Percentiles rank a stretch among this genome's conserved stretches.
These are phyloP conservation scores for Corynorhinus townsendii DNA, from an alignment of 2,113 vertebrate genomes.

Conservation along the genomic window DNA sequence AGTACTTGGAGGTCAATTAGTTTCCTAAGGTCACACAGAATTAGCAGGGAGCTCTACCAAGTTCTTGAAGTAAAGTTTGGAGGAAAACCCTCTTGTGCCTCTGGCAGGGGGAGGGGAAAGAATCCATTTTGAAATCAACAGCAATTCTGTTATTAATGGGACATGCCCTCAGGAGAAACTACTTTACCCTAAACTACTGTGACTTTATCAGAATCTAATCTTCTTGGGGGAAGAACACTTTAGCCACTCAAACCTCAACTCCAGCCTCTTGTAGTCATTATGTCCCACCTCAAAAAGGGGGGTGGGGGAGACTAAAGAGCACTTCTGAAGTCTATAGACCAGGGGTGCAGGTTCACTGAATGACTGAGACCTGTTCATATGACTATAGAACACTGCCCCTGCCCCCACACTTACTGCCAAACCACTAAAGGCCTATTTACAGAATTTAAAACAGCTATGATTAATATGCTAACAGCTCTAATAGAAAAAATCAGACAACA, in stretches of 20 bases:
- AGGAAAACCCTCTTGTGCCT: neutral
- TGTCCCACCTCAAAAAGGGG: neutral
- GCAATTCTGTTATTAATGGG: neutral
- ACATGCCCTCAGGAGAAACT: neutral
- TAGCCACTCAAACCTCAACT: neutral
- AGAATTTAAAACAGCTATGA: neutral
- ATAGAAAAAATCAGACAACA: neutral
- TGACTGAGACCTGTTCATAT: too few species aligned
- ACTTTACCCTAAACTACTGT: neutral
- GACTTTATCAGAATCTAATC: neutral
- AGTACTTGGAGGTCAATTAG: neutral
- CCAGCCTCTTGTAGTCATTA: neutral
- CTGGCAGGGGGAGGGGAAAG: neutral
- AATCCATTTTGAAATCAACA: neutral
- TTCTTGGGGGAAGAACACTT: neutral
- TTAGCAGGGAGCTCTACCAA: neutral
- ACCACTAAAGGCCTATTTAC: too few species aligned
- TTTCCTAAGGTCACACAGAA: neutral
- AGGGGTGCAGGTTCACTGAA: neutral
- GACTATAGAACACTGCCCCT: too few species aligned
- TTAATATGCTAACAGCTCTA: neutral
- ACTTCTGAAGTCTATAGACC: neutral
- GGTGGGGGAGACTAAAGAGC: rapidly evolving
- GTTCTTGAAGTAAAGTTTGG: neutral
- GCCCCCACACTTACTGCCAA: too few species aligned